Evolutionary conservation across 2,113 vertebrate species (phyloP).

Genomic region (Dolichallabes microphthalmus): DNA sequence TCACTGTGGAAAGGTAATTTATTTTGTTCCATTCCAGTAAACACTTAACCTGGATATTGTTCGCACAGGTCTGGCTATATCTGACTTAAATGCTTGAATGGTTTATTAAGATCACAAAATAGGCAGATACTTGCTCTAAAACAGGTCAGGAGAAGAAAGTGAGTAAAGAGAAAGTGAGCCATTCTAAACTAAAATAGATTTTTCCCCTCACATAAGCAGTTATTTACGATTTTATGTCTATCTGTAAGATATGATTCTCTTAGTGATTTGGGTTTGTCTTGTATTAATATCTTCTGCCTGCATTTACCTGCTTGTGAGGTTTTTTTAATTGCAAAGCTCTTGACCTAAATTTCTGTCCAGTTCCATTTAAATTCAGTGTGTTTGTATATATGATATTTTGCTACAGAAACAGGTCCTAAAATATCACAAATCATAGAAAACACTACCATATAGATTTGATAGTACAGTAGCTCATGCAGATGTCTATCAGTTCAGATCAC

Average conservation of each 20-base stretch:
- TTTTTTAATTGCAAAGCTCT: not conserved
- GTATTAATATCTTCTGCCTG: slow-evolving; percentile 17
- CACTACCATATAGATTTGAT: too few relatives aligned
- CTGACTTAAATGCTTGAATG: slow-evolving; percentile 58
- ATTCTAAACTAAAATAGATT: slow-evolving; percentile 61
- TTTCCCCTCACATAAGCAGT: slow-evolving; percentile 58
- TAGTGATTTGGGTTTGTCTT: slow-evolving; percentile 47
- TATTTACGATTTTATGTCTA: slow-evolving; percentile 55
- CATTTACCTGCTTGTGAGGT: not conserved
- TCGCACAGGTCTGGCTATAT: slow-evolving; percentile 49
- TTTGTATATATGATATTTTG: slow-evolving; percentile 1
- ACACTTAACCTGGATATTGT: slow-evolving; percentile 67
- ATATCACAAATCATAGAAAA: not conserved
- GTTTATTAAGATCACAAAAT: slow-evolving; percentile 59
- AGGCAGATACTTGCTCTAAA: slow-evolving; percentile 53
- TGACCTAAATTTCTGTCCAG: not conserved
- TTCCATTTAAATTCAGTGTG: not conserved
- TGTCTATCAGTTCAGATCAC: not conserved
- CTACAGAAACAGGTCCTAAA: not conserved
- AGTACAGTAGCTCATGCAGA: not conserved
- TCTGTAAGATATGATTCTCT: slow-evolving; percentile 39
- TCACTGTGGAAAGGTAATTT: slow-evolving; percentile 69
- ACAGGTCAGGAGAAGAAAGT: slow-evolving; percentile 25
- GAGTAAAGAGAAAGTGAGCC: slow-evolving; percentile 55
- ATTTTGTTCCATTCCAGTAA: slow-evolving; percentile 70